Base-by-base conservation (phyloP, 2,113 vertebrate genomes). In the Chamaetylas fuelleborni region DNA sequence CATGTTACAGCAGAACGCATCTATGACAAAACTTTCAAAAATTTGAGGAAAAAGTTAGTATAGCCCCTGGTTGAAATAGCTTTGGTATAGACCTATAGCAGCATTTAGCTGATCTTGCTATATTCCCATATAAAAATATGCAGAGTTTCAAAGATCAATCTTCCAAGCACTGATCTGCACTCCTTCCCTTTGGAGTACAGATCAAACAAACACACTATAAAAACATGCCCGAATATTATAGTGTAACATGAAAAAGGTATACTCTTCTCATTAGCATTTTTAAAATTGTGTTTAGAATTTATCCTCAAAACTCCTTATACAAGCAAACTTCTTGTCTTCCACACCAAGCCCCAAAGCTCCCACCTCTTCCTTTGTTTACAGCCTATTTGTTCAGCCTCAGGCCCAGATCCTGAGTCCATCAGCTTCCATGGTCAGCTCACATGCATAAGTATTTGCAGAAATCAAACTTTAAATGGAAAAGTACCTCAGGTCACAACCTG, bases 11-110 rank as follows among this genome's bases (percentile, higher is more conserved):
- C 64, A 96, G 71, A 95, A 86, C 10, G 23, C 22, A 86, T 92
- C 76, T 95, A 93, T 96, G 94, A 94, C 87, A 96, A 97, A 90
- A 96, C 93, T 93, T 93, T 24, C 54, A 95, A 92, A 96, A 92
- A 96, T 96, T 94, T 95, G 66, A 82, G 62, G 58, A 86, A 93
- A 83, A 96, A 57, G 57, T 91, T 92, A 86, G 85, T 91, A 94
- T 80, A 94, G 92, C 92, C 90, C 47, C 93, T 93, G 87, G 84
- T 73, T 88, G 91, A 95, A 95, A 97, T 92, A 96, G 34, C 79
- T 95, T 88, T 79, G 15, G 33, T 85, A 51, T 36, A 88, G 79
- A 86, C 45, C n/a, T 90, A 72, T 54, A 94, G 43, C 33, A 76
- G 16, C 48, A 73, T 76, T 92, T 92, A 85, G 64, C 74, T 94